Percentiles rank a stretch among this genome's conserved stretches.
Evolutionary conservation across 2,888 invertebrate genomes (phyloP).

Genomic region (Drosophila stalkeri): DNA sequence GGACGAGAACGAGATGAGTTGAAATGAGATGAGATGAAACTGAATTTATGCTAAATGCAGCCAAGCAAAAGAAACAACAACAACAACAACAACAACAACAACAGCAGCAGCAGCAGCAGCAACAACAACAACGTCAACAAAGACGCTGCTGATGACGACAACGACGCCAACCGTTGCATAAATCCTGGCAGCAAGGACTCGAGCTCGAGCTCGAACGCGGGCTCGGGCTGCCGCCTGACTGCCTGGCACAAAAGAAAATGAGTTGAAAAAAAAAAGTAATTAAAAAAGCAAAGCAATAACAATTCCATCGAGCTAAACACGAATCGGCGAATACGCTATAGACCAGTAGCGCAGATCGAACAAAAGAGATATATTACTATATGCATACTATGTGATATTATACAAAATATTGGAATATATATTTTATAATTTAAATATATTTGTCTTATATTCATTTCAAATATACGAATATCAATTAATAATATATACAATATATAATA

Average conservation of each 20-base stretch:
- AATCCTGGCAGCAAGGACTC: constrained; percentile 67
- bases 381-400: too few species aligned
- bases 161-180: constrained; percentile 49
- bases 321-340: constrained; percentile 26
- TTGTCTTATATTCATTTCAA: too few species aligned
- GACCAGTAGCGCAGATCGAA: not conserved
- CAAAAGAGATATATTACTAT: not conserved
- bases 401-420: too few species aligned
- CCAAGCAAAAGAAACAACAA: constrained; percentile 69
- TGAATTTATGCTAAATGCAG: constrained; percentile 82
- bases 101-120: constrained; percentile 39
- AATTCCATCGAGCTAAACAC: constrained; percentile 22
- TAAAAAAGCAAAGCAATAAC: constrained; percentile 59
- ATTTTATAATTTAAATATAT: too few species aligned
- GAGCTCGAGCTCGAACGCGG: constrained; percentile 24
- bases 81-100: constrained; percentile 31
- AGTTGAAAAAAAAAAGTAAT: constrained; percentile 79
- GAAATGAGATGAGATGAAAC: constrained; percentile 74
- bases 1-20: constrained; percentile 38
- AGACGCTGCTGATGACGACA: constrained; percentile 34
- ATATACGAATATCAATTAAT: too few species aligned
- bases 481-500: too few species aligned
- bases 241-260: constrained; percentile 81
- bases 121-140: constrained; percentile 13
- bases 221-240: constrained; percentile 51